Percentiles rank a stretch among this genome's conserved stretches.
These are phyloP conservation scores for Clitarchus hookeri DNA, from an alignment of 2,888 invertebrate genomes.

Conservation along the genomic window DNA sequence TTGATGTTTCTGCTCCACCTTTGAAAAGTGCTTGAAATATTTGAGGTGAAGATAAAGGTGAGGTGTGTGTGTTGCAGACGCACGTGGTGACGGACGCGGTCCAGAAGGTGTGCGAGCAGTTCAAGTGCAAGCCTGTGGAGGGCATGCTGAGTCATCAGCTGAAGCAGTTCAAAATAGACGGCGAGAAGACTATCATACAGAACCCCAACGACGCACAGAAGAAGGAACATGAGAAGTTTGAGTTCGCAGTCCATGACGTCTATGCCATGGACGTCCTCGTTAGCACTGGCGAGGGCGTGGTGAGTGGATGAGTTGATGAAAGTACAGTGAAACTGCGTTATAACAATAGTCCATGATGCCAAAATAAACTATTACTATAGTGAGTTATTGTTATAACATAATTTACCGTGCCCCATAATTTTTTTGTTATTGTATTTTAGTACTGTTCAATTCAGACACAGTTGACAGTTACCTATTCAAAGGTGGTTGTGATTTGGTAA, in stretches of 20 bases:
- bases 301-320: slow-evolving; percentile 54
- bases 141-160: slow-evolving; percentile 95
- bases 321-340: too few relatives aligned
- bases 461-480: too few relatives aligned
- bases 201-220: slow-evolving; percentile 97
- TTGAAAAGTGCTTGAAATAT: too few relatives aligned
- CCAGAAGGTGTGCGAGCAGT: slow-evolving; percentile 90
- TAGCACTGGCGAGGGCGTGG: slow-evolving; percentile 92
- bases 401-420: too few relatives aligned
- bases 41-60: too few relatives aligned
- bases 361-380: too few relatives aligned
- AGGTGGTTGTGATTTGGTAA: too few relatives aligned
- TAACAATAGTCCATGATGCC: too few relatives aligned
- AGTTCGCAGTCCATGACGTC: slow-evolving; percentile 94
- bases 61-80: slow-evolving; percentile 63
- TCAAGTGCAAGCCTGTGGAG: slow-evolving; percentile 96
- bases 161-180: slow-evolving; percentile 95
- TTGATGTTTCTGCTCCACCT: too few relatives aligned
- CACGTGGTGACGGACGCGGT: slow-evolving; percentile 90
- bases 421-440: too few relatives aligned
- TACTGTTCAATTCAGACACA: too few relatives aligned
- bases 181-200: slow-evolving; percentile 96
- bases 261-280: slow-evolving; percentile 98
- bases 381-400: too few relatives aligned
- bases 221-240: slow-evolving; percentile 96